phyloP scores from a whole-genome alignment of 2,113 vertebrate species.

The Pandion haliaetus region DNA sequence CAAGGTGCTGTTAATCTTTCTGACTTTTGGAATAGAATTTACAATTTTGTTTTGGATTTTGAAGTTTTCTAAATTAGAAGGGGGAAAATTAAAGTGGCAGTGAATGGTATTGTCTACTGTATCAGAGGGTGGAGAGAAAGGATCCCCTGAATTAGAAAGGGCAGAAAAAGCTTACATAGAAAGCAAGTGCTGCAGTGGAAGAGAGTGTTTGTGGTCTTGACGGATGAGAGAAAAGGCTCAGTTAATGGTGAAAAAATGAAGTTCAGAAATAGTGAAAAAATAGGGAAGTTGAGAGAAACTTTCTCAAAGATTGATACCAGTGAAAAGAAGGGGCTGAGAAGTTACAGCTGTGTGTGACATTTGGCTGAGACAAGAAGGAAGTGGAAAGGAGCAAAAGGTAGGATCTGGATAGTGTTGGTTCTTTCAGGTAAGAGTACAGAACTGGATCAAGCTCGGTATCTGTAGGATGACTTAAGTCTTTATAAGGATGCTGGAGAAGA shows the following conservation, averaged over 20 bases:
- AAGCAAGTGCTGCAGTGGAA: background rate
- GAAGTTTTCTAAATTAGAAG: background rate
- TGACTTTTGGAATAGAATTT: background rate
- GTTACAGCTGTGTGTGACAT: background rate
- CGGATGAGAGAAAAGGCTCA: background rate
- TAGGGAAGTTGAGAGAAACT: background rate
- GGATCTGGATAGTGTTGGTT: background rate
- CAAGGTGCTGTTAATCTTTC: background rate
- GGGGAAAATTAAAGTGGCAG: background rate
- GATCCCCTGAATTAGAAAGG: background rate
- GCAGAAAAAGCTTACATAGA: background rate
- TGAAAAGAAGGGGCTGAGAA: background rate
- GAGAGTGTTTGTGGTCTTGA: background rate
- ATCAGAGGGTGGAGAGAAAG: background rate
- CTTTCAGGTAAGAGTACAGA: background rate
- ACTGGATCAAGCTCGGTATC: background rate
- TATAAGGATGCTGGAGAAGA: background rate
- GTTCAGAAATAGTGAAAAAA: background rate
- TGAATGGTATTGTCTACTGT: rapidly evolving
- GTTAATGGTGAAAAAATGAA: background rate
- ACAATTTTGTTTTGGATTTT: background rate
- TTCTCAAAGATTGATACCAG: background rate
- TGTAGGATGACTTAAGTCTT: background rate
- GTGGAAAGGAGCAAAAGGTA: background rate
- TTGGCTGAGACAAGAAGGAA: background rate